Conservation (phyloP, 2,113 vertebrate genomes). For the Cebidichthys violaceus region DNA sequence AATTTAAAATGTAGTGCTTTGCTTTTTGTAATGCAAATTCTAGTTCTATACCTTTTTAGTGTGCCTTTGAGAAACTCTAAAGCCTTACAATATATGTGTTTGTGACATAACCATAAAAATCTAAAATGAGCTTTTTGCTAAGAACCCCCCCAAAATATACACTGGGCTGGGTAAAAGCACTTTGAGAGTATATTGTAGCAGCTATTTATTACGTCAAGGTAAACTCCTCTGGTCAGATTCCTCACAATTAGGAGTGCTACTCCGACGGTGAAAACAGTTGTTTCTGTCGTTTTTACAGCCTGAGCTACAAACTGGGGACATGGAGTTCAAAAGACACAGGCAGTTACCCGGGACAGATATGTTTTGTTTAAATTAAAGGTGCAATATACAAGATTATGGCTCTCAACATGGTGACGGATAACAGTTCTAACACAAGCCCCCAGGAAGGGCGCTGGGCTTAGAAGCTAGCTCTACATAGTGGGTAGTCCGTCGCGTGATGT, state of each 20-base stretch:
- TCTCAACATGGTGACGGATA: background rate
- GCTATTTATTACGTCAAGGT: background rate
- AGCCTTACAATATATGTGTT: background rate
- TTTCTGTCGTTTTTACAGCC: background rate
- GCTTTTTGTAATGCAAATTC: background rate
- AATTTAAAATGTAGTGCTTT: background rate
- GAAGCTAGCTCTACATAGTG: background rate
- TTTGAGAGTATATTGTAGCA: background rate
- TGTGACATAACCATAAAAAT: background rate
- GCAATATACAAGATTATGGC: too few relatives aligned
- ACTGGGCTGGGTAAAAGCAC: background rate
- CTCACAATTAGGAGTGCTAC: too few relatives aligned
- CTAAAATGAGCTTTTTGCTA: background rate
- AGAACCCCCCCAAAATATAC: background rate
- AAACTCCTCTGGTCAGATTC: too few relatives aligned
- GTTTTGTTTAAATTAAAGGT: background rate
- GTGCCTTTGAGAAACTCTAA: background rate
- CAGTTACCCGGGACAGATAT: background rate
- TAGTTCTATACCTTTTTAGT: background rate
- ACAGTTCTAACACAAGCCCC: slow-evolving; percentile 1
- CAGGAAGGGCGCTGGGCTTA: background rate
- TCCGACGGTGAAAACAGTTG: background rate
- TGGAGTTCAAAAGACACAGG: background rate
- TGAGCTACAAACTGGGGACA: too few relatives aligned
- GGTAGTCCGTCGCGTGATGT: background rate